Conservation (phyloP, 2,113 vertebrate species). For the Rhynchopsitta pachyrhyncha region DNA sequence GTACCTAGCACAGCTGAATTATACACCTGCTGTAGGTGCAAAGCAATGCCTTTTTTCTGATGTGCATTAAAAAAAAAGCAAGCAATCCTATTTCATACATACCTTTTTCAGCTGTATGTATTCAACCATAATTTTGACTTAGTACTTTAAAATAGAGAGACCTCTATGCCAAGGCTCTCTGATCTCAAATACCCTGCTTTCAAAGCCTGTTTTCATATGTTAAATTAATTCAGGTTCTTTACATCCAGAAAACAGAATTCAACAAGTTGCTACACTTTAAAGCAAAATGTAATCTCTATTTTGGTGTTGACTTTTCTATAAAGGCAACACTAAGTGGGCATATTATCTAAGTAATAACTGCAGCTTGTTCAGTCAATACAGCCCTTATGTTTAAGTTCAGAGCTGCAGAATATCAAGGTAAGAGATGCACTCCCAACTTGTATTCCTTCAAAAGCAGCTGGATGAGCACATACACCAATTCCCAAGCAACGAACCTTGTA, state of each 20-base stretch:
- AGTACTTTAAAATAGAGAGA: background rate
- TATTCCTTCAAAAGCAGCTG: background rate
- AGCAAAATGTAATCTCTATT: background rate
- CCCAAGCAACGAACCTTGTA: constrained; percentile 83
- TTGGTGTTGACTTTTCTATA: background rate
- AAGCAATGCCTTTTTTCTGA: background rate
- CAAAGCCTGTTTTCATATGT: background rate
- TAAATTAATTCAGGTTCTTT: background rate
- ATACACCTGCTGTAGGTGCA: background rate
- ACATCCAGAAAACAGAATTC: background rate
- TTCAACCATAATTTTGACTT: background rate
- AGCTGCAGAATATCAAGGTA: background rate
- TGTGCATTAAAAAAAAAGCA: background rate
- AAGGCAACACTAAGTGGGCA: background rate
- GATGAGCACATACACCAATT: rapidly evolving
- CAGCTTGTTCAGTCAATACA: background rate
- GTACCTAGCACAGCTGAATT: background rate
- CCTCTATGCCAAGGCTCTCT: background rate
- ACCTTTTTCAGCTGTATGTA: background rate
- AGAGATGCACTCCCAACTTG: rapidly evolving
- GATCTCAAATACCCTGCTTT: background rate
- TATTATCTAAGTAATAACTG: background rate
- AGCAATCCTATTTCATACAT: background rate
- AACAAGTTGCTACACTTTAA: background rate
- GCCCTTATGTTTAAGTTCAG: background rate